Conservation (phyloP, 2,888 invertebrate species). For the Rhagophthalmus giganteus region DNA sequence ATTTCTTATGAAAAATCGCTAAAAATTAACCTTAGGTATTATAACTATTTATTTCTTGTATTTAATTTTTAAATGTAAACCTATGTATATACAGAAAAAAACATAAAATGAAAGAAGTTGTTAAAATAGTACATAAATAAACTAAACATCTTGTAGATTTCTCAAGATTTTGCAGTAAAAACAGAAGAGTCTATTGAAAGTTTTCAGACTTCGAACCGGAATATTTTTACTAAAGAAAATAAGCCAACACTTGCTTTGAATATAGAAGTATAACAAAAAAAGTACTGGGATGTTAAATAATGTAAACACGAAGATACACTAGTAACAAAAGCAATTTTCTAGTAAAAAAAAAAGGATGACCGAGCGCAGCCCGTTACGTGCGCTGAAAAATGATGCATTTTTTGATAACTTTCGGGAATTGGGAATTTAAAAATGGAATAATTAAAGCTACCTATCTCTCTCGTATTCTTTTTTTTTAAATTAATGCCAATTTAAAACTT, state of each 20-base stretch:
- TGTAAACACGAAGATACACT: constrained; percentile 16
- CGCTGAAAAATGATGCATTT: constrained; percentile 25
- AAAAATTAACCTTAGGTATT: too few relatives aligned
- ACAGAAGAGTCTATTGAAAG: constrained; percentile 17
- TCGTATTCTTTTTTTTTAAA: constrained; percentile 15
- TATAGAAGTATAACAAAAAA: constrained; percentile 16
- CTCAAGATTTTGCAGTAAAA: constrained; percentile 9
- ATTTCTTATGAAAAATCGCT: too few relatives aligned
- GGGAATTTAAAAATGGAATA: constrained; percentile 20
- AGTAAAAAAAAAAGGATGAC: constrained; percentile 13
- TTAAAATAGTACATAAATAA: constrained; percentile 12
- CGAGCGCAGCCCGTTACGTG: constrained; percentile 16
- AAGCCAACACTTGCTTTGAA: constrained; percentile 14
- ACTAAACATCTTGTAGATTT: constrained; percentile 7
- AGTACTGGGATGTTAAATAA: constrained; percentile 17
- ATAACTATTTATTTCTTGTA: too few relatives aligned
- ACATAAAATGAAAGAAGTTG: not conserved
- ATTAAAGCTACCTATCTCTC: too few relatives aligned
- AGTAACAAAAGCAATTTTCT: constrained; percentile 18
- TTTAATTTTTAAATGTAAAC: not conserved
- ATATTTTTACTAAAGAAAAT: constrained; percentile 9
- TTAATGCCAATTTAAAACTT: constrained; percentile 20
- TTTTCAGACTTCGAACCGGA: constrained; percentile 10
- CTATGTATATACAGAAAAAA: constrained; percentile 2
- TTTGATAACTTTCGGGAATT: constrained; percentile 20